phyloP scores from a whole-genome alignment of 2,888 invertebrate genomes.

The Embidobia sp. region DNA sequence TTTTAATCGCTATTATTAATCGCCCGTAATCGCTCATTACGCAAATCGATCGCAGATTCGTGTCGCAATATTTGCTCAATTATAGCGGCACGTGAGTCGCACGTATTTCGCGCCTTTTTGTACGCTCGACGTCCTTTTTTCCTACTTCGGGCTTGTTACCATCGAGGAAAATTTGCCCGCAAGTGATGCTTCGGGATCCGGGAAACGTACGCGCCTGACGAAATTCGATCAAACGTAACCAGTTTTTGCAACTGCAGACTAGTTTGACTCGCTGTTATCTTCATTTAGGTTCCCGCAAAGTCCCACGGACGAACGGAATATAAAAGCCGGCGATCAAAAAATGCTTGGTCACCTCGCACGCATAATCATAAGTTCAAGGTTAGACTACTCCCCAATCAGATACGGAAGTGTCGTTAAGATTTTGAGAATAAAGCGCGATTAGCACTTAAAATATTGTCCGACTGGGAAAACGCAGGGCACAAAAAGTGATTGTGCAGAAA shows the following conservation, averaged over 20 bases:
- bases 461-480: slow-evolving; percentile 9
- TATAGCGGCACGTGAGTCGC: neutral
- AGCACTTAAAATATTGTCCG: slow-evolving; percentile 4
- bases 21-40: slow-evolving; percentile 8
- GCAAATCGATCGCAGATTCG: neutral
- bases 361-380: slow-evolving; percentile 54
- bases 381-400: slow-evolving; percentile 37
- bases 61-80: slow-evolving; percentile 2
- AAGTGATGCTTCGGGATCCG: no score
- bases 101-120: neutral
- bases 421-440: slow-evolving; percentile 1
- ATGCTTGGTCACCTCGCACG: slow-evolving; percentile 48
- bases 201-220: no score
- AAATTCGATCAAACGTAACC: slow-evolving; percentile 17
- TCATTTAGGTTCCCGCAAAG: slow-evolving; percentile 43
- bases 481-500: no score
- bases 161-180: no score
- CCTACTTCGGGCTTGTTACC: neutral
- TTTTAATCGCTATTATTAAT: slow-evolving; percentile 24
- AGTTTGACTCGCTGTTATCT: slow-evolving; percentile 38
- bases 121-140: neutral
- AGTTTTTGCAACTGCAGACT: slow-evolving; percentile 11
- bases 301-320: slow-evolving; percentile 37
- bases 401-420: slow-evolving; percentile 37
- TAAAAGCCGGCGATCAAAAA: slow-evolving; percentile 46